Evolutionary conservation across 1,140 invertebrate genomes (phyloP).

Genomic region (Whitmania pigra): DNA sequence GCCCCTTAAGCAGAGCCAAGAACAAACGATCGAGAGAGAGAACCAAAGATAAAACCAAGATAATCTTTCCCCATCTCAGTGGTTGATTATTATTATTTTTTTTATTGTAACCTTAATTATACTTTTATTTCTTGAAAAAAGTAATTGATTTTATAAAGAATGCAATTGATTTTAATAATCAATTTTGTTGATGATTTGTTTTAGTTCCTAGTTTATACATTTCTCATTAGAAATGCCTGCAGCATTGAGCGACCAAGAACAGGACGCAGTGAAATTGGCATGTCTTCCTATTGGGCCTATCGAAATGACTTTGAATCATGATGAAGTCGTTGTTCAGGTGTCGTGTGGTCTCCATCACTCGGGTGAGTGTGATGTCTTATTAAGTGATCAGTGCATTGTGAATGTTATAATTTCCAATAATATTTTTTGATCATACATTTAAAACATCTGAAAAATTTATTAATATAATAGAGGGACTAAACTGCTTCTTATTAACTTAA

Average conservation of each 20-base stretch:
- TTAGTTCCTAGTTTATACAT: constrained; percentile 6
- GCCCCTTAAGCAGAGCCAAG: not conserved
- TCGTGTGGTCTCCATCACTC: constrained; percentile 82
- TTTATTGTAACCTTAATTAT: no score
- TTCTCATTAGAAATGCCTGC: constrained; percentile 33
- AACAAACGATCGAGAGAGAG: not conserved
- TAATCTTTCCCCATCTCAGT: not conserved
- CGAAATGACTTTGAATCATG: constrained; percentile 51
- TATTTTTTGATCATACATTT: no score
- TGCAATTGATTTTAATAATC: not conserved
- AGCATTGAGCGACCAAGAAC: constrained; percentile 41
- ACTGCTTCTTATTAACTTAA: not conserved
- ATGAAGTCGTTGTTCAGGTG: constrained; percentile 55
- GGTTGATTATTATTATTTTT: no score
- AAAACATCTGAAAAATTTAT: not conserved
- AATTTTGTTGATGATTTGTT: not conserved
- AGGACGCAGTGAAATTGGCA: constrained; percentile 48
- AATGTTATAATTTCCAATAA: no score
- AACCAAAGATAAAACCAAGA: not conserved
- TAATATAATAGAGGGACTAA: not conserved
- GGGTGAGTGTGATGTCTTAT: constrained; percentile 38
- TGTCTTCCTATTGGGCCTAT: constrained; percentile 66
- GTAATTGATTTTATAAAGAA: not conserved
- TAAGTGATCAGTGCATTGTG: no score
- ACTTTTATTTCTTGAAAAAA: not conserved